Base-by-base conservation (phyloP, 64 coral and sea anemone genomes). In the Porites australiensis region DNA sequence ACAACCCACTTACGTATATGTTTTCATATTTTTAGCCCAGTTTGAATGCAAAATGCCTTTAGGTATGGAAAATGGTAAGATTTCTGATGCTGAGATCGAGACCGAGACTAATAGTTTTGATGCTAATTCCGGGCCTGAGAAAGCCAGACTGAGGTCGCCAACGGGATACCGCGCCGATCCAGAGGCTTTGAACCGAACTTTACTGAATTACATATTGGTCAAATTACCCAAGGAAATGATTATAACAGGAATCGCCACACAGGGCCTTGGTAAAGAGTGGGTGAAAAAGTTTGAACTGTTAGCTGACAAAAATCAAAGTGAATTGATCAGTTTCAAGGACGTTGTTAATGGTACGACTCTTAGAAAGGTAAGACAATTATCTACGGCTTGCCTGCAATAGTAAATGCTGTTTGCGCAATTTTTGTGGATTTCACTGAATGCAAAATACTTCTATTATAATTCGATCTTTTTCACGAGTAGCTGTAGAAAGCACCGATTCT, bases 201-300 rank as follows among this genome's bases (percentile, higher is more conserved):
- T 18, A 44, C 8, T 13, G 9, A 4, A 19, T 50, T 62, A 9
- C 27, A 19, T 83, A 11, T 2, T 0, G 13, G 61, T 83, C 3
- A 13, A 21, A 50, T 46, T 83, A 12, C 44, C 59, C 3, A 15
- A 83, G 12, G 79, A 83, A 13, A 83, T 65, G 79, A 65, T 83
- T 6, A 1, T 83, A 83, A 83, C 79, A n/a, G 79, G 43, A 65
- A 50, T 83, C 16, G 59, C 79, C 2, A 83, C 79, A 15, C 79
- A 66, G 20, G 79, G 79, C 19, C 15, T 83, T 63, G 45, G 61
- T 20, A 16, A 46, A 8, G 79, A 83, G 11, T 83, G 79, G 79
- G 60, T 83, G 14, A 66, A 59, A 19, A 65, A 83, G 8, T 83
- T 48, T 44, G 48, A 2, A 20, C 16, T 83, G 44, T n/a, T 67